These are phyloP conservation scores for Drosophila acutilabella DNA, from an alignment of 2,888 invertebrate species.

Conservation along the genomic window DNA sequence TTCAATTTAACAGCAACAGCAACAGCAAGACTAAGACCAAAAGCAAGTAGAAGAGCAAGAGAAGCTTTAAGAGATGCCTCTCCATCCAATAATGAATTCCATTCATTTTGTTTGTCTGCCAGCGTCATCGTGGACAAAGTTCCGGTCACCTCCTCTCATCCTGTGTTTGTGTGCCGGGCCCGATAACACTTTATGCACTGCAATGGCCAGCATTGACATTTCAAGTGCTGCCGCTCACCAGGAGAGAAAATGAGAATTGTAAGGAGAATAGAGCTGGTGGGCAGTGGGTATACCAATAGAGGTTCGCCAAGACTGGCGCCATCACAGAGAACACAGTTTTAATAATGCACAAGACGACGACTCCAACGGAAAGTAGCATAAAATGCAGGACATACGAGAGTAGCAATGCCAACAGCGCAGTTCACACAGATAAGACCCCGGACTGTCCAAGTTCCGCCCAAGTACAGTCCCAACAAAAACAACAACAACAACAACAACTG, in stretches of 20 bases:
- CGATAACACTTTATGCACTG: constrained; percentile 81
- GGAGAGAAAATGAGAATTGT: not conserved
- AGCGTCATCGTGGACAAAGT: constrained; percentile 49
- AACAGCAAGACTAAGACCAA: too few relatives aligned
- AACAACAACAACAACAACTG: constrained; percentile 5
- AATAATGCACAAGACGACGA: constrained; percentile 81
- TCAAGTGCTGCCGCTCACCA: constrained; percentile 65
- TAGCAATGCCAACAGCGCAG: constrained; percentile 31
- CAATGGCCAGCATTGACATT: constrained; percentile 78
- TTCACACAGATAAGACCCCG: constrained; percentile 54
- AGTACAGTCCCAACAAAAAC: constrained; percentile 44
- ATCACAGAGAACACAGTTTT: constrained; percentile 73
- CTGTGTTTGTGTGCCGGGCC: constrained; percentile 20
- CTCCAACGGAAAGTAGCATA: constrained; percentile 68
- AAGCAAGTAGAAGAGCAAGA: constrained; percentile 22
- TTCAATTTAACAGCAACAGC: constrained; percentile 73
- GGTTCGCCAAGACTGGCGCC: constrained; percentile 66
- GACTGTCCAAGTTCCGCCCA: constrained; percentile 64
- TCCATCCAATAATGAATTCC: constrained; percentile 80
- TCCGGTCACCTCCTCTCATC: constrained; percentile 19
- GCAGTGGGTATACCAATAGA: constrained; percentile 2
- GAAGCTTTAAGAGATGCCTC: constrained; percentile 57
- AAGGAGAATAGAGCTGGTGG: constrained; percentile 1
- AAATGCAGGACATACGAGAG: constrained; percentile 81
- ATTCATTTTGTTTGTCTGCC: constrained; percentile 71